Base-by-base conservation (phyloP, 2,797 vertebrate genomes). In the Lacerta viridis region DNA sequence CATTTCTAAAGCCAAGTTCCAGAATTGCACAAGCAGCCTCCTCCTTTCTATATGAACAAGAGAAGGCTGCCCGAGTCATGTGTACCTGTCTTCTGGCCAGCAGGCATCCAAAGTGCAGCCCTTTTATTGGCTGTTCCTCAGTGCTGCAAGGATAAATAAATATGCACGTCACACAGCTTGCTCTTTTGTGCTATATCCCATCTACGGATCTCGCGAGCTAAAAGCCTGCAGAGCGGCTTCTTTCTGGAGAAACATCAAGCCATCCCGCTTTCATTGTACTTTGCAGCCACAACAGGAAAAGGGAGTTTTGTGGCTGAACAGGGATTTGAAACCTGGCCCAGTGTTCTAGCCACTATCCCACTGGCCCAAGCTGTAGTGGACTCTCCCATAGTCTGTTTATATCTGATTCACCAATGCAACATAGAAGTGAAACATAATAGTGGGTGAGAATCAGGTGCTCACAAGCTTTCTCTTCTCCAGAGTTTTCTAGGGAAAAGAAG, bases 11-110 rank as follows among this genome's bases (percentile, higher is more conserved):
- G 72, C 41, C 25, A 46, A 81, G 74, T 69, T 76, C 43, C 84
- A 84, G 20, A 91, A 92, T 92, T 75, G 46, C 43, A 69, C 20
- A 50, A 68, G 86, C 50, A 71, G 84, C 23, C 80, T 68, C 84
- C 33, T n/a, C 43, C 82, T 88, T 88, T 85, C 88, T 41, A 86
- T 76, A 92, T 80, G 83, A 93, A 27, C 41, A 91, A 83, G 25
- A 85, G 46, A 83, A 88, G 85, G 84, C 20, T 77, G 43, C 74
- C 83, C 61, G 82, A 84, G 36, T 87, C 59, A 89, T 3, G 0
- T 88, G 72, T 17, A 29, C 29, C 78, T 59, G 59, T 81, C 33
- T 64, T 71, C 46, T 80, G 84, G 85, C 68, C 85, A 88, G 55
- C 7, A 86, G n/a, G 79, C 75, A 85, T 27, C 64, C 80, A 85